Evolutionary conservation across 2,113 vertebrate genomes (phyloP).

Genomic region (Nycticorax nycticorax): DNA sequence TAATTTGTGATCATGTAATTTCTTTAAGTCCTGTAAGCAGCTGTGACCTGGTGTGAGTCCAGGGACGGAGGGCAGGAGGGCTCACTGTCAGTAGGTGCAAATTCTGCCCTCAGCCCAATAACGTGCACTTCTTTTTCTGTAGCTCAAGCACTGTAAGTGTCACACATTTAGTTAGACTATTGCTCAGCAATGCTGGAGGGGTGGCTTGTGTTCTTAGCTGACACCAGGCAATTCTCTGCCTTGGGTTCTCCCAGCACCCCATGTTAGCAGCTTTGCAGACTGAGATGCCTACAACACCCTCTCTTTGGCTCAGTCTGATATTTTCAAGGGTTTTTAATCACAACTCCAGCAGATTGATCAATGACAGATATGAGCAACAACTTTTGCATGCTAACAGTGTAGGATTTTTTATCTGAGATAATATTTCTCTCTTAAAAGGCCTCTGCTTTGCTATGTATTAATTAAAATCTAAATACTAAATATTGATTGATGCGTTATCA

Average conservation of each 20-base stretch:
- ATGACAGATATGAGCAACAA: constrained; percentile 92
- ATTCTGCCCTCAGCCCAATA: neutral
- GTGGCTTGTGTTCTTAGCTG: neutral
- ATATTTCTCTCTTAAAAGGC: constrained; percentile 94
- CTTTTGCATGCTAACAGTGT: constrained; percentile 83
- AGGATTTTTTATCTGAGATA: constrained; percentile 91
- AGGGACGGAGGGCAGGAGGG: neutral
- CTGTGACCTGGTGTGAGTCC: neutral
- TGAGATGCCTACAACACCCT: neutral
- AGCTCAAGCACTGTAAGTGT: neutral
- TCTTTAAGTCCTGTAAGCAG: neutral
- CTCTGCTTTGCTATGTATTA: constrained; percentile 88
- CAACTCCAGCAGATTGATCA: constrained; percentile 83
- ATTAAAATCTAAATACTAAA: constrained; percentile 99
- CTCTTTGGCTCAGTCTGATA: constrained; percentile 60
- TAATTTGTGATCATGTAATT: neutral
- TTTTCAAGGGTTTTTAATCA: constrained; percentile 90
- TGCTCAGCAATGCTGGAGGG: neutral
- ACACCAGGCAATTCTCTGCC: fast-evolving
- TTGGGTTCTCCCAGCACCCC: neutral
- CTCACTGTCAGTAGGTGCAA: neutral
- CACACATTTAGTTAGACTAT: neutral
- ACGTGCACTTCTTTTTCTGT: neutral
- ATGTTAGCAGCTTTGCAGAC: neutral
- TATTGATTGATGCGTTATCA: constrained; percentile 99